These are phyloP conservation scores for Panthera leo DNA, from an alignment of 2,113 vertebrate species.

Conservation along the genomic window DNA sequence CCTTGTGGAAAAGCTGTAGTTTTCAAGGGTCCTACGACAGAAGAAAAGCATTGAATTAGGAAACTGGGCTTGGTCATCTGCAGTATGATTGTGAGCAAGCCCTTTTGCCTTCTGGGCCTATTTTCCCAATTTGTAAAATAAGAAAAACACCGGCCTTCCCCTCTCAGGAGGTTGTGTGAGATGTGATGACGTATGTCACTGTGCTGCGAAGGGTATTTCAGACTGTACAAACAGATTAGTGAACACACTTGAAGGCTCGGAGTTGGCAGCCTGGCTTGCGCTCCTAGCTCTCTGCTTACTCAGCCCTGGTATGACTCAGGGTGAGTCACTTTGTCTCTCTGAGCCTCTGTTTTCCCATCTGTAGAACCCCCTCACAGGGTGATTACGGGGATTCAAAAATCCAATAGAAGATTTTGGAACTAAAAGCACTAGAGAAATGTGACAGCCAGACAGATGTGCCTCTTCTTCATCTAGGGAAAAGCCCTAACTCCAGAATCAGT, in stretches of 20 bases:
- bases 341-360: conserved; percentile 16
- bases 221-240: neutral
- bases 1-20: neutral
- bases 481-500: neutral
- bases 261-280: neutral
- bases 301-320: conserved; percentile 7
- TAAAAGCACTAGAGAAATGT: neutral
- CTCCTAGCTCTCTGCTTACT: neutral
- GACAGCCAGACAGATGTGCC: neutral
- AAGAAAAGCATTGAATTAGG: neutral
- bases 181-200: neutral
- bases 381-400: conserved; percentile 12
- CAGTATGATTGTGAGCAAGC: neutral
- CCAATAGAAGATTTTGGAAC: neutral
- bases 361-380: neutral
- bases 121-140: neutral
- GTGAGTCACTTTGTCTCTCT: conserved; percentile 14
- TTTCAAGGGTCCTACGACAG: neutral
- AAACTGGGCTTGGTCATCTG: neutral
- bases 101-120: neutral
- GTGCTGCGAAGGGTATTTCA: neutral
- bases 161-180: neutral
- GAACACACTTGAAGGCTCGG: neutral
- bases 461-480: neutral
- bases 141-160: neutral